phyloP scores from a whole-genome alignment of 1,140 invertebrate species.

The Drosophila pseudoananassae region DNA sequence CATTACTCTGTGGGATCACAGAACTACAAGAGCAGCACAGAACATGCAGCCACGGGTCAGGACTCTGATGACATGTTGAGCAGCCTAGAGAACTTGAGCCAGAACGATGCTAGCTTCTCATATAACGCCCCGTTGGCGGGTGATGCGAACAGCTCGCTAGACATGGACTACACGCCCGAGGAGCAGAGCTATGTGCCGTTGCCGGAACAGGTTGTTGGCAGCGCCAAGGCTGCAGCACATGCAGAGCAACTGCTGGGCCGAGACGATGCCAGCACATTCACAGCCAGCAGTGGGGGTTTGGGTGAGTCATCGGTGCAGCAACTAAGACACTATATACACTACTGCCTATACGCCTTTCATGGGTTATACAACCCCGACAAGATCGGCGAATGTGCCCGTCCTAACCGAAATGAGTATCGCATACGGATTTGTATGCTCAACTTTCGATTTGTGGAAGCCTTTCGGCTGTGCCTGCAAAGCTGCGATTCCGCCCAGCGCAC shows the following conservation, averaged over 20 bases:
- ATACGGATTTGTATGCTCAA: conserved; percentile 82
- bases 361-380: conserved; percentile 85
- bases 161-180: conserved; percentile 70
- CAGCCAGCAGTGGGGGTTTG: conserved; percentile 41
- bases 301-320: conserved; percentile 59
- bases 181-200: conserved; percentile 77
- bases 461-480: conserved; percentile 71
- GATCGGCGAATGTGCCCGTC: conserved; percentile 83
- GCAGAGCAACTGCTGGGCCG: conserved; percentile 25
- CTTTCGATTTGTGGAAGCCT: conserved; percentile 81
- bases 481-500: conserved; percentile 65
- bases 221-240: background rate
- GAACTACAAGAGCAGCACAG: conserved; percentile 75
- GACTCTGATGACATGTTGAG: conserved; percentile 80
- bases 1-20: conserved; percentile 51
- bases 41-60: conserved; percentile 69
- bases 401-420: conserved; percentile 75
- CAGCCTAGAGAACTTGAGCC: conserved; percentile 78
- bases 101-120: conserved; percentile 71
- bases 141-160: conserved; percentile 60
- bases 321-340: conserved; percentile 85
- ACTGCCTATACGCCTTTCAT: conserved; percentile 85
- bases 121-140: conserved; percentile 50
- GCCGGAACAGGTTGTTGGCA: conserved; percentile 40
- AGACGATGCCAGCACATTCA: conserved; percentile 57